Conservation (phyloP, 2,113 vertebrate species). For the Cygnus buccinator region DNA sequence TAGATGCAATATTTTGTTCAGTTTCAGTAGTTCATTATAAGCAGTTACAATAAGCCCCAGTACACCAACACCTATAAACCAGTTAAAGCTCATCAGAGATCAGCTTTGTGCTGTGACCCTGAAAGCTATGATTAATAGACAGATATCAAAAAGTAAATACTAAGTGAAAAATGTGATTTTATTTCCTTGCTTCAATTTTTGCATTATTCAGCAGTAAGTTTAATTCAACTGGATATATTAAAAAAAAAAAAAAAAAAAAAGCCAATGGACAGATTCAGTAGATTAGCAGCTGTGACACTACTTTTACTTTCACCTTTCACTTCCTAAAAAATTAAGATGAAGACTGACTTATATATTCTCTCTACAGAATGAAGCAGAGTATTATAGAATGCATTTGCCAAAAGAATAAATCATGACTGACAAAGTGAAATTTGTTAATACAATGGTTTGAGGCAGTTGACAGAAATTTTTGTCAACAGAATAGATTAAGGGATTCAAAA, state of each 20-base stretch:
- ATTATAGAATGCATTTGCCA: constrained; percentile 49
- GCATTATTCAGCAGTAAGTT: background rate
- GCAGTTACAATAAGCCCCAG: background rate
- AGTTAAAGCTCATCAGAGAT: background rate
- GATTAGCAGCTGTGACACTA: background rate
- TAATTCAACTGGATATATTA: background rate
- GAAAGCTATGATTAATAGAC: background rate
- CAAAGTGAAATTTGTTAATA: constrained; percentile 80
- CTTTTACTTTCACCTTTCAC: constrained; percentile 9
- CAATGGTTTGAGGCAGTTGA: constrained; percentile 77
- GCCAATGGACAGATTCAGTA: background rate
- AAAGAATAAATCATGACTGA: constrained; percentile 76
- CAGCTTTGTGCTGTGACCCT: background rate
- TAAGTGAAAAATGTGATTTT: background rate
- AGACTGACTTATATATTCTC: constrained; percentile 35
- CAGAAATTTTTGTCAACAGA: constrained; percentile 80
- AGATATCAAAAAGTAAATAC: background rate
- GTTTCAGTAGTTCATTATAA: background rate
- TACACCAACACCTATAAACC: background rate
- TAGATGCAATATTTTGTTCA: background rate
- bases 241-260: too few relatives aligned
- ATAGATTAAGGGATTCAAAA: constrained; percentile 77
- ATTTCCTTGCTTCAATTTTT: background rate
- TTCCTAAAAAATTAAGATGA: constrained; percentile 30
- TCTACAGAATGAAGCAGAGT: constrained; percentile 16